Conservation (phyloP, 1,140 invertebrate genomes). For the Ephestia elutella region DNA sequence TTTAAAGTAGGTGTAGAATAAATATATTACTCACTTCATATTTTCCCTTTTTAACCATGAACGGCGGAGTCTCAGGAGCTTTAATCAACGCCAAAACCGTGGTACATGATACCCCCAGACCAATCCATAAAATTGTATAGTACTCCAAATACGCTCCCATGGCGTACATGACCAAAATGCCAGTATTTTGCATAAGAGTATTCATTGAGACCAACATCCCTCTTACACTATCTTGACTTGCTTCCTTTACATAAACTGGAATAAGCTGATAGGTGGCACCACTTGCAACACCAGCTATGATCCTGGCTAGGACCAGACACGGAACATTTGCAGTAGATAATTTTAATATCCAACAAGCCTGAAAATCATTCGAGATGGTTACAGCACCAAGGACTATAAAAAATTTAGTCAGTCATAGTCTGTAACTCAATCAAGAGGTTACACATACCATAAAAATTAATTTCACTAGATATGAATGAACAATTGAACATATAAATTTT, state of each 20-base stretch:
- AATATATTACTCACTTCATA: conserved; percentile 9
- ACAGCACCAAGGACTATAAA: too few relatives aligned
- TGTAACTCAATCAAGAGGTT: too few relatives aligned
- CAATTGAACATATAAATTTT: too few relatives aligned
- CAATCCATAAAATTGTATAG: conserved; percentile 24
- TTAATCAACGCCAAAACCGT: conserved; percentile 10
- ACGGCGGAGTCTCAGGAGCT: conserved; percentile 22
- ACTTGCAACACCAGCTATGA: conserved; percentile 17
- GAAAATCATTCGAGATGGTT: conserved; percentile 7
- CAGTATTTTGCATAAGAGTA: conserved; percentile 18
- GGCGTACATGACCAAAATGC: conserved; percentile 60
- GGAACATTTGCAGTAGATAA: conserved; percentile 10
- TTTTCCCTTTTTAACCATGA: conserved; percentile 18
- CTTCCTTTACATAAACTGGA: conserved; percentile 26
- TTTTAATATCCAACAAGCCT: conserved; percentile 27
- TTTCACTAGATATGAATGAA: too few relatives aligned
- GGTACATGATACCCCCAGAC: conserved; percentile 7
- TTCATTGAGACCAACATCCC: conserved; percentile 17
- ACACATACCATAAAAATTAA: too few relatives aligned
- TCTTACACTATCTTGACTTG: conserved; percentile 21
- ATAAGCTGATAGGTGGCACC: conserved; percentile 22
- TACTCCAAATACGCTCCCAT: conserved; percentile 72
- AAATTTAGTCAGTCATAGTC: too few relatives aligned
- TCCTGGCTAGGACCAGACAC: conserved; percentile 20
- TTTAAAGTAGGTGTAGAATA: not conserved